Conservation (phyloP, 2,888 invertebrate species). For the Hypsopygia costalis region DNA sequence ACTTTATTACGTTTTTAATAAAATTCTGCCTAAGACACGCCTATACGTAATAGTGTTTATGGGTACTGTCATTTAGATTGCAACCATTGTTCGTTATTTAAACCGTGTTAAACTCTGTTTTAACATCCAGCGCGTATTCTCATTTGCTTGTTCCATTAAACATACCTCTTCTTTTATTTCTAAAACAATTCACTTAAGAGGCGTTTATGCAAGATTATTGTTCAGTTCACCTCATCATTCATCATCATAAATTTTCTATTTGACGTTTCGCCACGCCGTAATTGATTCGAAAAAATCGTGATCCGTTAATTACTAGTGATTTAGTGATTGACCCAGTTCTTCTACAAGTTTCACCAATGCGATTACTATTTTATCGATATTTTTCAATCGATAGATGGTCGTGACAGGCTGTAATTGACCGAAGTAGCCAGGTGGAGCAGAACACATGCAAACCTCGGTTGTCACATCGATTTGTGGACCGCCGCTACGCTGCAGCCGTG, state of each 20-base stretch:
- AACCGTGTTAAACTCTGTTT: too few relatives aligned
- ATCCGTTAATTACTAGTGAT: slow-evolving; percentile 3
- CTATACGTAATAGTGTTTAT: too few relatives aligned
- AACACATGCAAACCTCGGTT: slow-evolving; percentile 51
- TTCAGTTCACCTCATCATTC: slow-evolving; percentile 5
- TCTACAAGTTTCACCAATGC: neutral
- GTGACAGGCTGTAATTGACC: slow-evolving; percentile 15
- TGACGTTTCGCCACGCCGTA: neutral
- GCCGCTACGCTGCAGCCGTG: slow-evolving; percentile 41
- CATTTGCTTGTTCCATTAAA: slow-evolving; percentile 1
- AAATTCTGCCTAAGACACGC: too few relatives aligned
- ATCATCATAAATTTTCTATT: slow-evolving; percentile 7
- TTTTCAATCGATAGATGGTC: slow-evolving; percentile 12
- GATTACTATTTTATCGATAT: slow-evolving; percentile 7
- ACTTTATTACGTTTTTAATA: too few relatives aligned
- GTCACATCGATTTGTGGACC: slow-evolving; percentile 48
- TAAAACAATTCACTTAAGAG: neutral
- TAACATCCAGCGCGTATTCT: too few relatives aligned
- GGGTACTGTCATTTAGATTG: too few relatives aligned
- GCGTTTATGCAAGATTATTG: slow-evolving; percentile 6
- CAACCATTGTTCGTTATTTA: too few relatives aligned
- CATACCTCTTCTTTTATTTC: slow-evolving; percentile 2
- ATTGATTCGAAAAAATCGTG: slow-evolving; percentile 7
- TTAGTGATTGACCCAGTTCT: slow-evolving; percentile 8
- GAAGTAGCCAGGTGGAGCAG: slow-evolving; percentile 13